phyloP scores from a whole-genome alignment of 2,113 vertebrate species.

The Sinocyclocheilus anshuiensis region DNA sequence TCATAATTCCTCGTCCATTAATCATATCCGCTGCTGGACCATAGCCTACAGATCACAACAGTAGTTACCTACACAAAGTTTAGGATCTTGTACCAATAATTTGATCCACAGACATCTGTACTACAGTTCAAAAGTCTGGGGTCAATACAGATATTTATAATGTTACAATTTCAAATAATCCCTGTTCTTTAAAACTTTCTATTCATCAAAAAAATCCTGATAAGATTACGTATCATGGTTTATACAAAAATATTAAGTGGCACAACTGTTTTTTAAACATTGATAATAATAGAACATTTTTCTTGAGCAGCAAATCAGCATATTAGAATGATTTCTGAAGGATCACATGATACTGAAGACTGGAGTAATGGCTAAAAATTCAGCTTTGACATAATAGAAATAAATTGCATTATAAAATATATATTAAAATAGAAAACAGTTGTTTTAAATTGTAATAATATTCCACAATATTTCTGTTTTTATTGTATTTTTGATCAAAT shows the following conservation, averaged over 20 bases:
- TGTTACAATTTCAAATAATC: too few relatives aligned
- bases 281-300: not conserved
- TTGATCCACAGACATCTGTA: not conserved
- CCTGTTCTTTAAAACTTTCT: too few relatives aligned
- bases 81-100: not conserved
- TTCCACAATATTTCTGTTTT: not conserved
- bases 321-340: not conserved
- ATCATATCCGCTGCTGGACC: slow-evolving; percentile 17
- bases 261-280: not conserved
- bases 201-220: too few relatives aligned
- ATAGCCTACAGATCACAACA: slow-evolving; percentile 30
- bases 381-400: not conserved
- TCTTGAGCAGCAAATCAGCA: not conserved
- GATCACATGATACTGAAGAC: not conserved
- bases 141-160: not conserved
- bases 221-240: not conserved
- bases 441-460: not conserved
- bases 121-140: not conserved
- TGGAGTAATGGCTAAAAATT: not conserved
- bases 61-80: not conserved
- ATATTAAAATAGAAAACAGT: not conserved
- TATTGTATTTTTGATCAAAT: not conserved
- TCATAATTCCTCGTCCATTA: slow-evolving; percentile 36
- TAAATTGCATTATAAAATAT: not conserved
- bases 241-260: not conserved